phyloP scores from a whole-genome alignment of 2,888 invertebrate genomes.

The Eupithecia pulchellata region DNA sequence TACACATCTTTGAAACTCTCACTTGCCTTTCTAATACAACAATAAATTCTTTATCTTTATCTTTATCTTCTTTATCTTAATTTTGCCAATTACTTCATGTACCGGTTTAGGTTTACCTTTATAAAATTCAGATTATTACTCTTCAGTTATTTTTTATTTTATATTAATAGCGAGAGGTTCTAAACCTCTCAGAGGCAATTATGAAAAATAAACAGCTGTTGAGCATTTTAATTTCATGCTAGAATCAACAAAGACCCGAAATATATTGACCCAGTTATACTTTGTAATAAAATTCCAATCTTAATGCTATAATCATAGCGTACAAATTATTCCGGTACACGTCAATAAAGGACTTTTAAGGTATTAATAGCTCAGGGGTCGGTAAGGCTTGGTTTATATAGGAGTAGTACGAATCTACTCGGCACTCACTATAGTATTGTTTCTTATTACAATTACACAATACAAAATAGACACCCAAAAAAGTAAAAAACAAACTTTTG shows the following conservation, averaged over 20 bases:
- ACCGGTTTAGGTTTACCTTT: not conserved
- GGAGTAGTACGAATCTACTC: not conserved
- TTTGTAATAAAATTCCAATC: conserved; percentile 17
- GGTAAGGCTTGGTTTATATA: conserved; percentile 16
- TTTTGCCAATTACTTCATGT: not conserved
- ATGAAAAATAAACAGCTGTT: not conserved
- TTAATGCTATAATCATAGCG: conserved; percentile 23
- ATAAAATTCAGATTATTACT: no score
- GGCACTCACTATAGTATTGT: not conserved
- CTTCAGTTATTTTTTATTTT: not conserved
- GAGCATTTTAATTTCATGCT: conserved; percentile 14
- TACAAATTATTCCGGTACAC: conserved; percentile 33
- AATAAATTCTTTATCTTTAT: no score
- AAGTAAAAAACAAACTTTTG: not conserved
- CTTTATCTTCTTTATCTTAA: no score
- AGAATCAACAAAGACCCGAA: conserved; percentile 18
- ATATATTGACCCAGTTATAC: conserved; percentile 26
- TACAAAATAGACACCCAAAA: not conserved
- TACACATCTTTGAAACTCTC: no score
- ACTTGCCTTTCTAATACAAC: not conserved
- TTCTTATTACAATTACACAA: not conserved
- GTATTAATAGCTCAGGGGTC: conserved; percentile 38
- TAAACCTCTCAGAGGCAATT: not conserved
- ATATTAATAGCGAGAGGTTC: not conserved
- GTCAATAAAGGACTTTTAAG: conserved; percentile 39